Evolutionary conservation across 2,113 vertebrate species (phyloP).

Genomic region (Oryzias celebensis): DNA sequence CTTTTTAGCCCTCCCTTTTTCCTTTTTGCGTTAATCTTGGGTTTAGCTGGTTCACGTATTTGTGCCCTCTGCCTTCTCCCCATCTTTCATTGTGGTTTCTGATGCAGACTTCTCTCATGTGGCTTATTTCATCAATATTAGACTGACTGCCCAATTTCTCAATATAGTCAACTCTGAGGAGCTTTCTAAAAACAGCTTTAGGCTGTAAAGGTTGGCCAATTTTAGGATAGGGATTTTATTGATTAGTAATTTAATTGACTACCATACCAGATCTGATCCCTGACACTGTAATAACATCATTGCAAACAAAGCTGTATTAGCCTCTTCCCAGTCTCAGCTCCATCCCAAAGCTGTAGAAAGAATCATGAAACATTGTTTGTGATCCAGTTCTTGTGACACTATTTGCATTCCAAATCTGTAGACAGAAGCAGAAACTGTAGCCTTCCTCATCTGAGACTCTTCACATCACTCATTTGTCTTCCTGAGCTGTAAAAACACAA

Average conservation of each 20-base stretch:
- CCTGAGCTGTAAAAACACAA: no score
- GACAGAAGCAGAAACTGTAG: no score
- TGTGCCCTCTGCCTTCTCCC: not conserved
- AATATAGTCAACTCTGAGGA: slow-evolving; percentile 31
- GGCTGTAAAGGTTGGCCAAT: slow-evolving; percentile 2
- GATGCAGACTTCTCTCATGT: slow-evolving; percentile 38
- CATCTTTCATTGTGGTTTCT: slow-evolving; percentile 12
- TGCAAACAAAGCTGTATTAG: not conserved
- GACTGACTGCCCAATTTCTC: slow-evolving; percentile 12
- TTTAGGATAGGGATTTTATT: slow-evolving; percentile 7
- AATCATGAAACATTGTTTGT: no score
- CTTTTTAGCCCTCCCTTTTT: slow-evolving; percentile 13
- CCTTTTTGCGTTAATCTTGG: not conserved
- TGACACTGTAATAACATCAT: not conserved
- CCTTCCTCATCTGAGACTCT: no score
- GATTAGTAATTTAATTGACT: slow-evolving; percentile 10
- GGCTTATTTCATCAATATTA: slow-evolving; percentile 38
- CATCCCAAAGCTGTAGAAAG: no score
- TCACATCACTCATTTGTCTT: no score
- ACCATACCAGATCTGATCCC: slow-evolving; percentile 1
- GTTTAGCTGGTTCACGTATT: not conserved
- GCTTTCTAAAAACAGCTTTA: slow-evolving; percentile 12
- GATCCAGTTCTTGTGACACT: no score
- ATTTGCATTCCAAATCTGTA: no score
- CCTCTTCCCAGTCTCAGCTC: no score